Evolutionary conservation across 1,140 invertebrate genomes (phyloP).

Genomic region (Arctopsyche grandis): DNA sequence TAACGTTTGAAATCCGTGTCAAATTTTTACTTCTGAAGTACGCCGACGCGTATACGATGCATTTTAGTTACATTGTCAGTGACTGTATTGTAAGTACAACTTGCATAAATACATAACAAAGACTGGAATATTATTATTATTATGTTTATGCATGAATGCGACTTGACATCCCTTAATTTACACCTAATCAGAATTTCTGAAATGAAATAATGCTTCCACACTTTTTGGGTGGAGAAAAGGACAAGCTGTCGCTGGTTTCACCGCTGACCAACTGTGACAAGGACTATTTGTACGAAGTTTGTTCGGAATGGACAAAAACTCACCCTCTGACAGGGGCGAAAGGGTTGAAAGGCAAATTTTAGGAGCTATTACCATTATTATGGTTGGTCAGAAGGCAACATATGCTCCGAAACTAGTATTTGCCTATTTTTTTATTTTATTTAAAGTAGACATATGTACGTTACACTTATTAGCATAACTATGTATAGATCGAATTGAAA

Average conservation of each 20-base stretch:
- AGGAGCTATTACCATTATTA: not conserved
- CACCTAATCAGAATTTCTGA: not conserved
- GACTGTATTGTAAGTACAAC: too few species aligned
- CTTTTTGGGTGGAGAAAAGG: not conserved
- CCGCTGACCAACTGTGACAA: conserved; percentile 16
- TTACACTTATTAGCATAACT: too few species aligned
- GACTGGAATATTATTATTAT: too few species aligned
- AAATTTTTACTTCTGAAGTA: too few species aligned
- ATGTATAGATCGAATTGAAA: too few species aligned
- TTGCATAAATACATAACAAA: too few species aligned
- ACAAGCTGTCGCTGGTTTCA: conserved; percentile 14
- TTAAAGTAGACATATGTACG: too few species aligned
- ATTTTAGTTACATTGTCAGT: too few species aligned
- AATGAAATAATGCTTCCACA: not conserved
- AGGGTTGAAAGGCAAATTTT: conserved; percentile 22
- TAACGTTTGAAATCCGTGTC: too few species aligned
- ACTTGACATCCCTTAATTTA: too few species aligned
- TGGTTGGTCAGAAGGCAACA: not conserved
- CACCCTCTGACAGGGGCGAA: not conserved
- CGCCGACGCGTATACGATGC: too few species aligned
- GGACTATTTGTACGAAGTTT: not conserved
- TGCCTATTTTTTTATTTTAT: not conserved
- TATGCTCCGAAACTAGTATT: conserved; percentile 16
- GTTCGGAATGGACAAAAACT: not conserved
- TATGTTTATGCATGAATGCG: too few species aligned